A percentile compares a stretch with the other conserved stretches of the same genome.
phyloP scores from a whole-genome alignment of 2,113 vertebrate species.

The Sander vitreus region DNA sequence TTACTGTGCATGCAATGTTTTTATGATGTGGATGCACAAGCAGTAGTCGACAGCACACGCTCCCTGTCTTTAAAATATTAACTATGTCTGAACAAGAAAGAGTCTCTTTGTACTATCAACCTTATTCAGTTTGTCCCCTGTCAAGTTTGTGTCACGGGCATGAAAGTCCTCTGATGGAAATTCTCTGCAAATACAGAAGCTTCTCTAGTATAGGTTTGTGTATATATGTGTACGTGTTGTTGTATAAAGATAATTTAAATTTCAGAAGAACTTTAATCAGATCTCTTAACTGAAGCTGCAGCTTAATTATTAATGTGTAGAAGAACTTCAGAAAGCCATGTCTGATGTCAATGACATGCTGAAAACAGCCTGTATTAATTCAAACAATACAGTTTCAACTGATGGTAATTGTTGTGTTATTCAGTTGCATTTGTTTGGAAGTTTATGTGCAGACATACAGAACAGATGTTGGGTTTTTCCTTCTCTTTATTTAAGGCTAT shows the following conservation, averaged over 20 bases:
- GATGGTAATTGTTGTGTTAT: constrained; percentile 8
- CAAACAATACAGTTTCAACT: constrained; percentile 11
- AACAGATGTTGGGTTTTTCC: background rate
- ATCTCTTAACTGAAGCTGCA: constrained; percentile 15
- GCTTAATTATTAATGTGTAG: constrained; percentile 40
- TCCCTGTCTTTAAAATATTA: constrained; percentile 60
- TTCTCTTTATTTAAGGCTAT: background rate
- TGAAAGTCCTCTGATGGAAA: constrained; percentile 13
- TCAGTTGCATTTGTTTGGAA: background rate
- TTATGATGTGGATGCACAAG: constrained; percentile 30
- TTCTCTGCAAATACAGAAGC: constrained; percentile 25
- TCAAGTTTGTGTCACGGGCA: constrained; percentile 32
- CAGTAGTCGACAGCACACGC: constrained; percentile 15
- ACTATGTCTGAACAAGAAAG: constrained; percentile 50
- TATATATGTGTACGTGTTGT: constrained; percentile 3
- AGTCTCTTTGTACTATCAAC: constrained; percentile 27
- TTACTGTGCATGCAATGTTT: constrained; percentile 36
- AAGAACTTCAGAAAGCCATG: constrained; percentile 16
- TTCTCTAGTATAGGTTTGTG: constrained; percentile 5
- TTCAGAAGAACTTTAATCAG: constrained; percentile 25
- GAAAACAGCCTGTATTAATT: constrained; percentile 21
- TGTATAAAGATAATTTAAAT: constrained; percentile 16
- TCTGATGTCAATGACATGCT: constrained; percentile 20
- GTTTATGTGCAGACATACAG: background rate
- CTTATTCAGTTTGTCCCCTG: constrained; percentile 28